phyloP scores from a whole-genome alignment of 2,797 vertebrate species.

The Artibeus jamaicensis region DNA sequence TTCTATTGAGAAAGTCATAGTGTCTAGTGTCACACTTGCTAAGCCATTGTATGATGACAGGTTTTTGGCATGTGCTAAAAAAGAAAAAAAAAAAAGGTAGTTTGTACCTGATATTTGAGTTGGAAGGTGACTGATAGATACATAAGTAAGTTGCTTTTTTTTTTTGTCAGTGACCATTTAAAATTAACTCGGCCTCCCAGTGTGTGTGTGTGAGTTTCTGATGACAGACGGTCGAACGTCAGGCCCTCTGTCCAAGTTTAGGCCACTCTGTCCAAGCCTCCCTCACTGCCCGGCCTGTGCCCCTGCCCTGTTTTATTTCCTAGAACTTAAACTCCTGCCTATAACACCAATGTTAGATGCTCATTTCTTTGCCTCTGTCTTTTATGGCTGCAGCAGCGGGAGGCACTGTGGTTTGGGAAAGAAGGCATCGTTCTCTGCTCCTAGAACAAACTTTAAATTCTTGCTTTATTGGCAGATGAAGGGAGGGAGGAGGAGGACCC shows the following conservation, averaged over 20 bases:
- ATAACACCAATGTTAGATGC: rapidly evolving
- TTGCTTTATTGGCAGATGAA: not conserved
- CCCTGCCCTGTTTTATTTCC: not conserved
- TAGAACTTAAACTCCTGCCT: not conserved
- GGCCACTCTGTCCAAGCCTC: not conserved
- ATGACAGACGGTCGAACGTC: not conserved
- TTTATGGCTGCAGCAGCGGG: not conserved
- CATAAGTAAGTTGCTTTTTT: not conserved
- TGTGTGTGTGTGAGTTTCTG: not conserved
- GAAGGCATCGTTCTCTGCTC: not conserved
- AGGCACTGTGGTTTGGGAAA: not conserved
- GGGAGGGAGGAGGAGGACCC: not conserved
- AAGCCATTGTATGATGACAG: constrained; percentile 21
- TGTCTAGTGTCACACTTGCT: constrained; percentile 4
- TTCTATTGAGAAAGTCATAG: not conserved
- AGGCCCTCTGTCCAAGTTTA: not conserved
- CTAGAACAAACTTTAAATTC: not conserved
- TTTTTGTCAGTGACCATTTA: not conserved
- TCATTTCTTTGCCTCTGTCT: not conserved
- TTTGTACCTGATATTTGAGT: constrained; percentile 54
- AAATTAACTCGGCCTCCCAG: not conserved
- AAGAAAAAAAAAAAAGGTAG: constrained; percentile 32
- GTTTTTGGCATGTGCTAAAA: constrained; percentile 8
- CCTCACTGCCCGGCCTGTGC: rapidly evolving
- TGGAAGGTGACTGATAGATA: not conserved